Conservation (phyloP, 2,888 invertebrate genomes). For the Ischnus inquisitorius region DNA sequence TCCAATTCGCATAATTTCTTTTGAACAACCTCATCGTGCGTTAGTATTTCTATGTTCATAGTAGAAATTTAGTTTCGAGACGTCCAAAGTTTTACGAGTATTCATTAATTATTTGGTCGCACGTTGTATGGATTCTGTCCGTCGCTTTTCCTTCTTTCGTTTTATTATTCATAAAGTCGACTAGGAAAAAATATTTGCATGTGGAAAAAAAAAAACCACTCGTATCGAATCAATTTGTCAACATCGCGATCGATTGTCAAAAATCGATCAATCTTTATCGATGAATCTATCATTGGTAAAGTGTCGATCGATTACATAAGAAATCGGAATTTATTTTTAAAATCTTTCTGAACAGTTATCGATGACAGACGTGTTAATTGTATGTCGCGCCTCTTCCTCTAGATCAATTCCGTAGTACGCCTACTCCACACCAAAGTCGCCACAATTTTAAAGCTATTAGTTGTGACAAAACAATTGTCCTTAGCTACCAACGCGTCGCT, state of each 20-base stretch:
- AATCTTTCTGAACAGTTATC: not conserved
- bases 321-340: too few species aligned
- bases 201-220: conserved; percentile 6
- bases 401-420: too few species aligned
- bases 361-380: not conserved
- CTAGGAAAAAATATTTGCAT: not conserved
- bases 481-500: too few species aligned
- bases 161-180: conserved; percentile 34
- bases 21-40: conserved; percentile 3
- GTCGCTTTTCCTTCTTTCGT: conserved; percentile 11
- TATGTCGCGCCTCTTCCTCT: too few species aligned
- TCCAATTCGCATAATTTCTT: too few species aligned
- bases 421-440: too few species aligned
- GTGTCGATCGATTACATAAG: too few species aligned
- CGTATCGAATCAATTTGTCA: not conserved
- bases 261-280: too few species aligned
- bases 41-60: not conserved
- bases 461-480: too few species aligned
- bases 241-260: not conserved
- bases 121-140: conserved; percentile 14
- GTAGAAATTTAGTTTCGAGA: not conserved
- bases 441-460: too few species aligned
- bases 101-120: conserved; percentile 44
- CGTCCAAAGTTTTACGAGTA: conserved; percentile 22
- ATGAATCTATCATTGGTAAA: too few species aligned